Evolutionary conservation across 2,113 vertebrate species (phyloP).

Genomic region (Prietella phreatophila): DNA sequence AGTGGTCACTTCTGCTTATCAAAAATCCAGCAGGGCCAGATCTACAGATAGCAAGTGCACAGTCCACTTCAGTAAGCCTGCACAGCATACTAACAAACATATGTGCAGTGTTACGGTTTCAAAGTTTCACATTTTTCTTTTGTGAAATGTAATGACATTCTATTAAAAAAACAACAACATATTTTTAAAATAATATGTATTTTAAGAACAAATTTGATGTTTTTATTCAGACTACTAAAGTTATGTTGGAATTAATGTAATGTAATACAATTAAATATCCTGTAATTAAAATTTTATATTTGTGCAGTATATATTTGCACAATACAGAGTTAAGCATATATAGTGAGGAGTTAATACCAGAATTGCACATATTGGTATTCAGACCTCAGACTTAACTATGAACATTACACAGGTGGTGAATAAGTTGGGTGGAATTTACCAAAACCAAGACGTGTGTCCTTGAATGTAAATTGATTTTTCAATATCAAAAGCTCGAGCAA

Average conservation of each 20-base stretch:
- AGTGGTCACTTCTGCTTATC: constrained; percentile 48
- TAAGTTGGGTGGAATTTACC: not conserved
- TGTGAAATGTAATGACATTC: not conserved
- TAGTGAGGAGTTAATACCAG: not conserved
- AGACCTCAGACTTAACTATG: not conserved
- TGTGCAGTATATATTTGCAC: not conserved
- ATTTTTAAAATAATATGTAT: not conserved
- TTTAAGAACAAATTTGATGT: not conserved
- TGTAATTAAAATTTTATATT: not conserved
- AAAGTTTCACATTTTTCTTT: not conserved
- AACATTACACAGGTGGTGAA: not conserved
- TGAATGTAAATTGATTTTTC: not conserved
- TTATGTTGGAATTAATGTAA: constrained; percentile 5
- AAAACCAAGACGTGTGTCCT: not conserved
- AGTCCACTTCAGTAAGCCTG: not conserved
- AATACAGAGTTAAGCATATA: not conserved
- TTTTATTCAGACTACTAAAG: not conserved
- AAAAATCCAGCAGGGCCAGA: constrained; percentile 16
- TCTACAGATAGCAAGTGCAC: constrained; percentile 39
- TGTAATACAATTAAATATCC: not conserved
- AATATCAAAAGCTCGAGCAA: not conserved
- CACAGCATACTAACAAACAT: not conserved
- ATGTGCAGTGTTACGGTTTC: not conserved
- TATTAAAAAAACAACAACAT: not conserved
- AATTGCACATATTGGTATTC: not conserved